Evolutionary conservation across 23 tunicate species (phyloP), one percentile per base, ranked within the genome.

Genomic region (Trididemnum nubilum): DNA sequence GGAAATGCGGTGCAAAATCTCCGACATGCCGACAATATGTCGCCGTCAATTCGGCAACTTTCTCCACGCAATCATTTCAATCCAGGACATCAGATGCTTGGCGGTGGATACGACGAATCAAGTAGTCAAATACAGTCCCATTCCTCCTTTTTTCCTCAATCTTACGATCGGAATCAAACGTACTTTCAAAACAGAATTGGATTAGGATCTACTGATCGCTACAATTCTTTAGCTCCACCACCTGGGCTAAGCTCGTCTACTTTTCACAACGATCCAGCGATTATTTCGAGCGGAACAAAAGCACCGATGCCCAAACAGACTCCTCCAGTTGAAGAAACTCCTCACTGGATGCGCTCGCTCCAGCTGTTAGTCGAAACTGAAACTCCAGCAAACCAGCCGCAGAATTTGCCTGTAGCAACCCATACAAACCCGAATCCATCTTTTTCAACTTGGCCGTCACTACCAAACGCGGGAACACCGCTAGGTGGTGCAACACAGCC

Each of bases 301-400:
- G 24, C 77, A n/a, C 78, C 60, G 32, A n/a, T n/a, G n/a, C 64
- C 71, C 35, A 89, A 81, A 29, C 72, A 66, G 15, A 83, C 51
- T 22, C 85, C 75, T 7, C 23, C 87, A 33, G 39, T 27, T 9
- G 97, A 91, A 29, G 97, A 91, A 35, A 83, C 89, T 23, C 97
- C 97, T 19, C 97, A 91, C 37, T 91, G 97, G 97, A 91, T 91
- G 97, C 82, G 83, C 32, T 91, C 97, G 22, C 72, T 91, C 36
- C 97, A 91, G 49, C 58, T 87, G 28, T 37, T 91, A 29, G 82
- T 84, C 32, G 97, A 91, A 54, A 83, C 39, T 7, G 97, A 91
- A 28, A 73, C 76, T 33, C 81, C 90, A 3, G 40, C 76, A 7
- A 63, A 34, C 58, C 83, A 83, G 9, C 64, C 64, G 0, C 44